Conservation (phyloP, 2,113 vertebrate species). For the Malurus alboscapulatus region DNA sequence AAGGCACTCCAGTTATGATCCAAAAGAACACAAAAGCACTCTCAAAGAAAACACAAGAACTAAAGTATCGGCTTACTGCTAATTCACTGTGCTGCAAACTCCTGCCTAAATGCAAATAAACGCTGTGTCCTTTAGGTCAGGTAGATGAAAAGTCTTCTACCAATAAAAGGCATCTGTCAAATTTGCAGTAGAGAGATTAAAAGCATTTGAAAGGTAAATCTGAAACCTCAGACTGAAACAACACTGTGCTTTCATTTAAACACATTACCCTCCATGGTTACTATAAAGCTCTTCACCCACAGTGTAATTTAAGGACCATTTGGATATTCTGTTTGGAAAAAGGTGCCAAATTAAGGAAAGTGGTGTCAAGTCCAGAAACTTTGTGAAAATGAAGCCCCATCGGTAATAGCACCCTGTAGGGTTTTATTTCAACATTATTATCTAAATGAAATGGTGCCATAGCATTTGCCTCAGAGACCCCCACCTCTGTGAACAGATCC, state of each 20-base stretch:
- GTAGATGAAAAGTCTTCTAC: constrained; percentile 24
- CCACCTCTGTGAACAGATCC: not conserved
- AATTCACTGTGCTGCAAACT: constrained; percentile 36
- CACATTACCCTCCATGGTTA: not conserved
- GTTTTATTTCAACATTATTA: not conserved
- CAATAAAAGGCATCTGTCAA: constrained; percentile 35
- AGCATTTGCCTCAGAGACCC: not conserved
- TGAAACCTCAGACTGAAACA: constrained; percentile 41
- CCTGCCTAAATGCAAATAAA: constrained; percentile 37
- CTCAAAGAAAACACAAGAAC: not conserved
- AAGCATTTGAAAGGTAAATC: constrained; percentile 50
- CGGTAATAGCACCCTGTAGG: not conserved
- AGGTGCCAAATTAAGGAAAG: constrained; percentile 52
- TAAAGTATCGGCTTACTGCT: constrained; percentile 23
- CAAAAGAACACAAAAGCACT: not conserved
- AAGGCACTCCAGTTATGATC: not conserved
- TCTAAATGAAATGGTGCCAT: not conserved
- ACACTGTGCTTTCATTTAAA: constrained; percentile 42
- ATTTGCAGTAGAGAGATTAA: constrained; percentile 23
- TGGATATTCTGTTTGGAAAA: constrained; percentile 44
- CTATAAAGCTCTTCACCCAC: constrained; percentile 30
- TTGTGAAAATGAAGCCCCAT: constrained; percentile 29
- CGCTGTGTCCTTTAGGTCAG: constrained; percentile 5
- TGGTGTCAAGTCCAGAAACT: constrained; percentile 6
- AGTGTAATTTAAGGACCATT: constrained; percentile 35